Evolutionary conservation across 1,140 invertebrate genomes (phyloP).

Genomic region (Asobara japonica): DNA sequence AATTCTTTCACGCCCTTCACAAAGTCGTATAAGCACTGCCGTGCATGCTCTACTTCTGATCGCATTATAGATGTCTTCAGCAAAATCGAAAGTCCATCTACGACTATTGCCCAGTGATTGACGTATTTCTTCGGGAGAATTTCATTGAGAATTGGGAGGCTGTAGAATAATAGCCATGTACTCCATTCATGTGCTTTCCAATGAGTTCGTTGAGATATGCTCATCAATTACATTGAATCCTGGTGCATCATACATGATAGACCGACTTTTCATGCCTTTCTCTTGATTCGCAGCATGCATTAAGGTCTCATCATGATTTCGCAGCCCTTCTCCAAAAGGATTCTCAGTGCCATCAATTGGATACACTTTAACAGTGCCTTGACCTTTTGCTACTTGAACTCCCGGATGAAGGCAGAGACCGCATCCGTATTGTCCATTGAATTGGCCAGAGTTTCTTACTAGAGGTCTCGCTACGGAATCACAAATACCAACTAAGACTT

Average conservation of each 20-base stretch:
- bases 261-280: slow-evolving; percentile 40
- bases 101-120: slow-evolving; percentile 44
- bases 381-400: slow-evolving; percentile 33
- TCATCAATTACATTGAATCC: slow-evolving; percentile 42
- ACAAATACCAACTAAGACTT: slow-evolving; percentile 31
- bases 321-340: slow-evolving; percentile 36
- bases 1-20: slow-evolving; percentile 36
- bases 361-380: slow-evolving; percentile 35
- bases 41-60: too few relatives aligned
- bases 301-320: slow-evolving; percentile 35
- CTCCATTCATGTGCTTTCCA: slow-evolving; percentile 53
- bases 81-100: slow-evolving; percentile 40
- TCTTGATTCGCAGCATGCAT: slow-evolving; percentile 8
- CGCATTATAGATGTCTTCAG: slow-evolving; percentile 31
- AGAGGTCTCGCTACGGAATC: slow-evolving; percentile 42
- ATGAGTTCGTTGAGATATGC: slow-evolving; percentile 38
- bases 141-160: slow-evolving; percentile 37
- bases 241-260: slow-evolving; percentile 38
- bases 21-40: slow-evolving; percentile 39
- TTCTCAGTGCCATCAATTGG: slow-evolving; percentile 26
- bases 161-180: slow-evolving; percentile 44
- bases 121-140: slow-evolving; percentile 38
- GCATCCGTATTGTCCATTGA: slow-evolving; percentile 47
- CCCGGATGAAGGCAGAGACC: slow-evolving; percentile 47
- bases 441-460: slow-evolving; percentile 38